Percentiles rank a stretch among this genome's conserved stretches.
These are phyloP conservation scores for Pelosia muscerda DNA, from an alignment of 2,888 invertebrate genomes.

Conservation along the genomic window DNA sequence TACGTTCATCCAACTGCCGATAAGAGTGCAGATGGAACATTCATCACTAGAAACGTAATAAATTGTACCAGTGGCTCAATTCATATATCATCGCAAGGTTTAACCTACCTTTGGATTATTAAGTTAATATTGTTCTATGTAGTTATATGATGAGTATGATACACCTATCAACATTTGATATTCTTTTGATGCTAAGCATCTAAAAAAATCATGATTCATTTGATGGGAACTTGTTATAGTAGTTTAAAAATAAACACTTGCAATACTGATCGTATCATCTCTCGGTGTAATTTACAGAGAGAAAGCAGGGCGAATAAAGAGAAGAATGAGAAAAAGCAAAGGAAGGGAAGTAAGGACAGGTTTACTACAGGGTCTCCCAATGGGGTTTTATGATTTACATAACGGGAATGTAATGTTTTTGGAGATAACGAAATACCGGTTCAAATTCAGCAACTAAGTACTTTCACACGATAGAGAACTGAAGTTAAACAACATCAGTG, in stretches of 20 bases:
- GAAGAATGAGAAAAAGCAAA: background rate
- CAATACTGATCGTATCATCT: background rate
- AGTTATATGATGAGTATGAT: background rate
- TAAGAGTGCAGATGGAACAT: slow-evolving; percentile 29
- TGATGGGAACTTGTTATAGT: background rate
- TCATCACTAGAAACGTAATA: slow-evolving; percentile 21
- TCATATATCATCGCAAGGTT: background rate
- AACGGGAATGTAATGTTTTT: background rate
- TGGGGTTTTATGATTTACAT: background rate
- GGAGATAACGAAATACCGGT: background rate
- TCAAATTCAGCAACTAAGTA: background rate
- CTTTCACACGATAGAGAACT: background rate
- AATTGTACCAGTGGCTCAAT: slow-evolving; percentile 20
- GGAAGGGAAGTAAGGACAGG: background rate
- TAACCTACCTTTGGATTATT: background rate
- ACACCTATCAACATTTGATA: no score
- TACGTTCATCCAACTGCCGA: slow-evolving; percentile 17
- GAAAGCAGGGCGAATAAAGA: background rate
- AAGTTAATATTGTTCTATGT: background rate
- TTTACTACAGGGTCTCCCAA: background rate
- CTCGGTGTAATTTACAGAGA: background rate
- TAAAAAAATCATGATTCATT: background rate
- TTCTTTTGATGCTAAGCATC: no score
- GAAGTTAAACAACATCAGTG: background rate
- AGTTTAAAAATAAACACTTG: background rate